Evolutionary conservation across 2,888 invertebrate species (phyloP).

Genomic region (Anaspis maculata): DNA sequence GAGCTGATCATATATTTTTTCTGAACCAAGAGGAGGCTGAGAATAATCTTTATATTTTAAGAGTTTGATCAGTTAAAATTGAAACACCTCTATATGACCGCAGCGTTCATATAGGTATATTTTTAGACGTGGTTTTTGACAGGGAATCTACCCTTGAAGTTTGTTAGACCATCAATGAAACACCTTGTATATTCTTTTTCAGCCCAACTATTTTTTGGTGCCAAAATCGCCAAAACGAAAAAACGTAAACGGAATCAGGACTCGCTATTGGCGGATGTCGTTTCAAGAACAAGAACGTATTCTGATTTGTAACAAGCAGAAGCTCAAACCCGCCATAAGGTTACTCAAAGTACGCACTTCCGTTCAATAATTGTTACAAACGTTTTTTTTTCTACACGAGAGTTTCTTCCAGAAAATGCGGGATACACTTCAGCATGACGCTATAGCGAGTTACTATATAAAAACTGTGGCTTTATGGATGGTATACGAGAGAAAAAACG

Average conservation of each 20-base stretch:
- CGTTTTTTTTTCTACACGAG: not conserved
- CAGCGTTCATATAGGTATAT: too few species aligned
- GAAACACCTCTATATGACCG: too few species aligned
- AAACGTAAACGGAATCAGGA: constrained; percentile 15
- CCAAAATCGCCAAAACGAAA: constrained; percentile 46
- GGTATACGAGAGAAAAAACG: constrained; percentile 18
- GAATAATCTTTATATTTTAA: too few species aligned
- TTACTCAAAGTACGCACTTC: constrained; percentile 33
- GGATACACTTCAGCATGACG: constrained; percentile 40
- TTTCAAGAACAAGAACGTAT: constrained; percentile 50
- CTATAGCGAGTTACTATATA: constrained; percentile 50
- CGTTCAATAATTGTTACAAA: not conserved
- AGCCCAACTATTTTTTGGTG: constrained; percentile 45
- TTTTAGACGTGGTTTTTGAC: too few species aligned
- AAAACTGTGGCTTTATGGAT: constrained; percentile 48
- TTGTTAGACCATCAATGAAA: too few species aligned
- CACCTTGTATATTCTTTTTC: constrained; percentile 5
- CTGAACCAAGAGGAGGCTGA: too few species aligned
- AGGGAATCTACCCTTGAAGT: too few species aligned
- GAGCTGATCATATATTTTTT: too few species aligned
- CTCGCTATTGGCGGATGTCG: constrained; percentile 48
- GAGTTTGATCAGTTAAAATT: too few species aligned
- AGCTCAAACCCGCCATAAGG: constrained; percentile 43
- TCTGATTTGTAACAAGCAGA: constrained; percentile 42
- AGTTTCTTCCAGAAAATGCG: constrained; percentile 46